A percentile compares a stretch with the other conserved stretches of the same genome.
These are phyloP conservation scores for Pristis pectinata DNA, from an alignment of 2,797 vertebrate genomes.

Conservation along the genomic window DNA sequence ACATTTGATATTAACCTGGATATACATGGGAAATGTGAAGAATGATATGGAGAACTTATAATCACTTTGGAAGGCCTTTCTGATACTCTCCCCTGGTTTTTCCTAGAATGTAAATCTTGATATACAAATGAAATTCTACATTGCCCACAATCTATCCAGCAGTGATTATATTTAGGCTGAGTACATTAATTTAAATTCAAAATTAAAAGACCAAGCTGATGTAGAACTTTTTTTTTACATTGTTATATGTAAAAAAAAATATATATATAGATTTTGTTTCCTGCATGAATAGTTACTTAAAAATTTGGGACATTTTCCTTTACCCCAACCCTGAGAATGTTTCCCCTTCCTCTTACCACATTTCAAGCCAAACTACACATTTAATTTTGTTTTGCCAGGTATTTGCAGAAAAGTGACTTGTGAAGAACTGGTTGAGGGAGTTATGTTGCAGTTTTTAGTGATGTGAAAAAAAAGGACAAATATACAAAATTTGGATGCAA, in stretches of 20 bases:
- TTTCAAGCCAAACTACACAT: neutral
- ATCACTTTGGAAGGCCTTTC: neutral
- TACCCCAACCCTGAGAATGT: neutral
- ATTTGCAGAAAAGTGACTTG: conserved; percentile 20
- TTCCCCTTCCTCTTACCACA: neutral
- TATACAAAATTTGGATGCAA: conserved; percentile 27
- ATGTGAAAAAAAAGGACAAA: conserved; percentile 28
- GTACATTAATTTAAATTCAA: neutral
- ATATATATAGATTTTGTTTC: no score
- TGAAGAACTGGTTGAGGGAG: conserved; percentile 14
- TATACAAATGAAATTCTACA: no score
- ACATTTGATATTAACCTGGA: conserved; percentile 20
- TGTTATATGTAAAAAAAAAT: no score
- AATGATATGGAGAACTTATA: neutral
- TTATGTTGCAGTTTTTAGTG: conserved; percentile 20
- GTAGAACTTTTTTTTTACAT: neutral
- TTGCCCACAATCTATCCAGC: neutral
- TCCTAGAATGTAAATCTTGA: neutral
- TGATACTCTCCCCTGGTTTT: neutral
- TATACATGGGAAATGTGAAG: conserved; percentile 13
- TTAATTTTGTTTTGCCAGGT: conserved; percentile 4
- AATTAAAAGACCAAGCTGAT: neutral
- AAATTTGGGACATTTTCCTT: neutral
- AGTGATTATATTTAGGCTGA: neutral
- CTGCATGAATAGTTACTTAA: neutral